Base-by-base conservation (phyloP, 2,113 vertebrate species). In the Camelus dromedarius region DNA sequence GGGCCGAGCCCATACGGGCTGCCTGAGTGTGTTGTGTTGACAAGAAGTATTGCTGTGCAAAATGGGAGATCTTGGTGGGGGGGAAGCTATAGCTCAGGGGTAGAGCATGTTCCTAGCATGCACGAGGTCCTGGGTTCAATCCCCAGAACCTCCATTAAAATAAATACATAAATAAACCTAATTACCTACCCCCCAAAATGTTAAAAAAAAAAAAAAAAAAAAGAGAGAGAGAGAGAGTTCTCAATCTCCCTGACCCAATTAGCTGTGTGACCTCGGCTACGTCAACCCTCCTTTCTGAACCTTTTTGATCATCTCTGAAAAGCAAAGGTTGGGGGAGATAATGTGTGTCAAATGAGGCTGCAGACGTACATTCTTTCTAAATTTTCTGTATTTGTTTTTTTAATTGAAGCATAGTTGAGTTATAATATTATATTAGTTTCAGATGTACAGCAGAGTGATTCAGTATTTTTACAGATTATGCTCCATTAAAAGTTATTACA, bases 171-270 rank as follows among this genome's bases (percentile, higher is more conserved):
- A 42, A 42, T 42, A 42, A 42, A 42, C 38, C 38, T 42, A 42
- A 42, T 42, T 42, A 42, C 38, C 38, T 42, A 42, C 38, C 38
- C 38, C 38, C 38, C 38, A 42, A 42, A 42, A 42, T 42, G 38
- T 42, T 42, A 4, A 42, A 42, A 42, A 42, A 42, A 42, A 38
- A 38, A 42, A 42, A 42, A 38, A 38, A 42, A 42, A 4, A 42
- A 4, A 42, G 38, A 5, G 4, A 42, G 38, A 42, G 38, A 42
- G 5, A 42, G 38, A 42, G 35, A 62, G 7, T 52, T 46, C 42
- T 73, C 56, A 13, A 72, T 22, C 50, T 69, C 14, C 5, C 12
- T 14, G 0, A 0, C 48, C 50, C 24, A 9, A 30, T 38, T 5
- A 24, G 64, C 73, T 42, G n/a, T 15, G 19, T 70, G 42, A 86